phyloP scores from a whole-genome alignment of 2,888 invertebrate genomes.

The Prosapia bicincta region DNA sequence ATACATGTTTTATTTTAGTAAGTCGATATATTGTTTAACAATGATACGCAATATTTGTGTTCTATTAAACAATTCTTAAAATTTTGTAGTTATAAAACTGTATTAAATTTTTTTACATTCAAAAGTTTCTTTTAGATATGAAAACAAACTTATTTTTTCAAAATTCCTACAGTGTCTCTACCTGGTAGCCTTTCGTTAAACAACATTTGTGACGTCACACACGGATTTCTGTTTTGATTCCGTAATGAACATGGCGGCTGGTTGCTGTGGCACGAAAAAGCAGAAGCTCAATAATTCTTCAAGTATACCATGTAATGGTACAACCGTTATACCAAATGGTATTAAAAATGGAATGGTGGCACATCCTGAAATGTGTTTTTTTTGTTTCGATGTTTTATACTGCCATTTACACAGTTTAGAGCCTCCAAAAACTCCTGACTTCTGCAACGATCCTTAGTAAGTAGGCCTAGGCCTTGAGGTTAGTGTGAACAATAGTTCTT shows the following conservation, averaged over 20 bases:
- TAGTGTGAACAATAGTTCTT: constrained; percentile 11
- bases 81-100: too few relatives aligned
- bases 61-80: too few relatives aligned
- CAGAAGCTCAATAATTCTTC: constrained; percentile 77
- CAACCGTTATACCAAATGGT: constrained; percentile 48
- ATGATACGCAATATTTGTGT: too few relatives aligned
- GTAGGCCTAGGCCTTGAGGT: constrained; percentile 46
- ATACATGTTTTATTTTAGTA: too few relatives aligned
- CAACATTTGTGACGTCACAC: neutral
- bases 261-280: constrained; percentile 90
- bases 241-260: constrained; percentile 68
- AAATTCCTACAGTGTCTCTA: neutral
- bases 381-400: constrained; percentile 98
- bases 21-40: too few relatives aligned
- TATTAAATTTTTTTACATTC: too few relatives aligned
- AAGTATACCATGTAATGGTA: constrained; percentile 57
- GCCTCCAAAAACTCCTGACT: constrained; percentile 85
- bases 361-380: constrained; percentile 96
- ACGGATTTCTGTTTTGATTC: neutral
- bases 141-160: too few relatives aligned
- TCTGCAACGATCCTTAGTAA: constrained; percentile 95
- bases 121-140: too few relatives aligned
- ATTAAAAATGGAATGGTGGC: constrained; percentile 62
- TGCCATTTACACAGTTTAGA: constrained; percentile 91
- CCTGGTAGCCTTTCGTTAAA: neutral